Percentiles rank a stretch among this genome's conserved stretches.
phyloP scores from a whole-genome alignment of 1,140 invertebrate genomes.

The Lasaia peninsularis region DNA sequence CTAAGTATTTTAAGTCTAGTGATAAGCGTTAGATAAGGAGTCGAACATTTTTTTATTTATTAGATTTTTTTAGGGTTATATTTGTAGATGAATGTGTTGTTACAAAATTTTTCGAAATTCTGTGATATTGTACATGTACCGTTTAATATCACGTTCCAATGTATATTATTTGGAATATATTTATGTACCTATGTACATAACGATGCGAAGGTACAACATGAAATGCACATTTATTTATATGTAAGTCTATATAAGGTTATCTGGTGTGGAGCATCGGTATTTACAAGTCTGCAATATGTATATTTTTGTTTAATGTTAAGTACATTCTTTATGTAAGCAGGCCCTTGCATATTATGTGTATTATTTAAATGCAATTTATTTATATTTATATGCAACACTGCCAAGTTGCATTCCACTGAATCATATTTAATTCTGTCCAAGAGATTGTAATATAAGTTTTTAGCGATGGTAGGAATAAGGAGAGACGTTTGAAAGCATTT shows the following conservation, averaged over 20 bases:
- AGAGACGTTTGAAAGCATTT: not conserved
- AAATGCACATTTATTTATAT: constrained; percentile 40
- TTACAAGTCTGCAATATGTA: constrained; percentile 29
- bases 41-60: constrained; percentile 19
- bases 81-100: constrained; percentile 42
- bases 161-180: constrained; percentile 25
- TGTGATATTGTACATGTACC: constrained; percentile 58
- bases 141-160: constrained; percentile 38
- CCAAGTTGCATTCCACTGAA: constrained; percentile 37
- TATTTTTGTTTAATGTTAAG: constrained; percentile 18
- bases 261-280: constrained; percentile 52
- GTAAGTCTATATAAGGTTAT: constrained; percentile 27
- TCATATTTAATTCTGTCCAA: not conserved
- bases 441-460: not conserved
- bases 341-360: constrained; percentile 46
- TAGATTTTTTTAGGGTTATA: constrained; percentile 20
- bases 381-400: constrained; percentile 33
- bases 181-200: constrained; percentile 60
- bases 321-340: constrained; percentile 44
- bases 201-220: constrained; percentile 33
- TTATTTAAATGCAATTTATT: constrained; percentile 31
- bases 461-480: not conserved
- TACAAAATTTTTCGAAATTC: constrained; percentile 28
- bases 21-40: constrained; percentile 17
- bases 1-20: constrained; percentile 14